These are phyloP conservation scores for Cantharis lateralis DNA, from an alignment of 2,888 invertebrate genomes.

Conservation along the genomic window DNA sequence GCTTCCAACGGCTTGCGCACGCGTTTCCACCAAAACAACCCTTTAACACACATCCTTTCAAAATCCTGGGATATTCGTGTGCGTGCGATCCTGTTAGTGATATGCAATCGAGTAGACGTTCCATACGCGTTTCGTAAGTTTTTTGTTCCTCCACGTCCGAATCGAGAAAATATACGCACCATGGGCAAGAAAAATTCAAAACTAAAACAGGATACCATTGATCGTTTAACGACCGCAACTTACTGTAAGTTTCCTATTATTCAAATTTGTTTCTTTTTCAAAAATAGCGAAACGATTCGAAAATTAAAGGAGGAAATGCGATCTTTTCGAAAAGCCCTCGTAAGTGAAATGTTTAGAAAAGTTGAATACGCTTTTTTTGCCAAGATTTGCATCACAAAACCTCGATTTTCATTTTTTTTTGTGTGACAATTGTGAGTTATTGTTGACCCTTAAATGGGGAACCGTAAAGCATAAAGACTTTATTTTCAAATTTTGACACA, in stretches of 20 bases:
- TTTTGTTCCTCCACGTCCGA: not conserved
- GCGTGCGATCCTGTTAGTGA: constrained; percentile 30
- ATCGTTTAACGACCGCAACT: constrained; percentile 87
- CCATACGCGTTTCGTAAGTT: constrained; percentile 18
- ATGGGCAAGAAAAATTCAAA: constrained; percentile 98
- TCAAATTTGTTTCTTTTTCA: not conserved
- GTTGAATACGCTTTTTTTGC: not conserved
- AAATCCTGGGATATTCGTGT: constrained; percentile 33
- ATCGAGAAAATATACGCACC: constrained; percentile 20
- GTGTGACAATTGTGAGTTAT: not conserved
- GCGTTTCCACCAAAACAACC: constrained; percentile 34
- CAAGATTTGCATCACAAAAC: not conserved
- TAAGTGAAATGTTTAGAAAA: not conserved
- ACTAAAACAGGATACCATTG: constrained; percentile 93
- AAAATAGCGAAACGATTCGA: not conserved
- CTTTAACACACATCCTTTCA: constrained; percentile 27
- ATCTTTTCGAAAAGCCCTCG: not conserved
- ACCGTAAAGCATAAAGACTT: not conserved
- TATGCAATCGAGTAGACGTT: constrained; percentile 33
- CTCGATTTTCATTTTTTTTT: not conserved
- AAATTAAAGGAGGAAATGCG: not conserved
- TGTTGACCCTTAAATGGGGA: not conserved
- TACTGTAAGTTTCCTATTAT: constrained; percentile 77
- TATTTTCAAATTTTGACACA: not conserved
- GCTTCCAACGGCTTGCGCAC: constrained; percentile 24